Evolutionary conservation across 2,113 vertebrate genomes (phyloP).

Genomic region (Phaethornis superciliosus): DNA sequence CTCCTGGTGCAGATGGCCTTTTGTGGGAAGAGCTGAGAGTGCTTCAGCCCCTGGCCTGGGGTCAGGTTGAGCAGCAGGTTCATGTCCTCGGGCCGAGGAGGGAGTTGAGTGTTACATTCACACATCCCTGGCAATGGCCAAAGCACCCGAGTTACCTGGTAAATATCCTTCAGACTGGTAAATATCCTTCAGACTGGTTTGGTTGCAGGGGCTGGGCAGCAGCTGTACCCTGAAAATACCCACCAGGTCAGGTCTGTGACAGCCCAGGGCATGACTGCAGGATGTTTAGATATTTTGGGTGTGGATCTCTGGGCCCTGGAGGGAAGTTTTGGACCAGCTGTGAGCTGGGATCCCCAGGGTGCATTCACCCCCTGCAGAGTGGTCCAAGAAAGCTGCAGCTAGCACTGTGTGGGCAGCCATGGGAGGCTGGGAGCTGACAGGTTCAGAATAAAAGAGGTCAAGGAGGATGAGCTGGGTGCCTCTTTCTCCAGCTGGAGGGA

Average conservation of each 20-base stretch:
- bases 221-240: neutral
- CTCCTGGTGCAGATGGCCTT: neutral
- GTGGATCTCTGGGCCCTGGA: neutral
- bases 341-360: neutral
- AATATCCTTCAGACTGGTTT: neutral
- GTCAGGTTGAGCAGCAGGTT: neutral
- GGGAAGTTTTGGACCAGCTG: neutral
- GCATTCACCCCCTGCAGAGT: neutral
- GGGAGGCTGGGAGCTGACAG: neutral
- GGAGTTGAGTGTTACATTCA: neutral
- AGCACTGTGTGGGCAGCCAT: fast-evolving
- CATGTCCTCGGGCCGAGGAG: neutral
- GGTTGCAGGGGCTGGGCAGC: neutral
- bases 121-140: neutral
- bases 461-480: neutral
- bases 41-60: neutral
- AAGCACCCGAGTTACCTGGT: neutral
- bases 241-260: neutral
- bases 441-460: neutral
- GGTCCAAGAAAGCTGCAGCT: neutral
- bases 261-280: neutral
- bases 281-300: neutral
- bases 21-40: neutral
- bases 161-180: neutral
- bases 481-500: neutral